Evolutionary conservation across 2,888 invertebrate genomes (phyloP).

Genomic region (Phortica okadai): DNA sequence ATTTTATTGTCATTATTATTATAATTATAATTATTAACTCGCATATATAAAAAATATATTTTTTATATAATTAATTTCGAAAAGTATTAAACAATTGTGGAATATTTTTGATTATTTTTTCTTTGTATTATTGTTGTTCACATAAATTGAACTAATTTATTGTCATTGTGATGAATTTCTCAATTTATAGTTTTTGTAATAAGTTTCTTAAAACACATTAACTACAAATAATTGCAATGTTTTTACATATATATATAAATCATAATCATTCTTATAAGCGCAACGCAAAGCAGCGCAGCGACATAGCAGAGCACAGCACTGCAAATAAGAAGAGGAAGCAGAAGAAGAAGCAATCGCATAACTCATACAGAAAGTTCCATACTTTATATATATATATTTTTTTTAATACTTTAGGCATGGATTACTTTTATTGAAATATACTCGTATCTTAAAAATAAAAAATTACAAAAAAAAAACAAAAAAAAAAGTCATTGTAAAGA

Average conservation of each 20-base stretch:
- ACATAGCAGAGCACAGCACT: no score
- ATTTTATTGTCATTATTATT: slow-evolving; percentile 35
- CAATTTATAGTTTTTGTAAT: not conserved
- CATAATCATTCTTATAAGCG: no score
- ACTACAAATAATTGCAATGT: not conserved
- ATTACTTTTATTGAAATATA: not conserved
- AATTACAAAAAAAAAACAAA: not conserved
- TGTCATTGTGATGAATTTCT: slow-evolving; percentile 2
- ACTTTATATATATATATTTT: not conserved
- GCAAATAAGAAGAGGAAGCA: no score
- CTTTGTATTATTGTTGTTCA: not conserved
- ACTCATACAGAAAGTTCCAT: not conserved
- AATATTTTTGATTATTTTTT: not conserved
- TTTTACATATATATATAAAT: no score
- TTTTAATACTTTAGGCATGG: not conserved
- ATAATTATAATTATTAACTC: not conserved
- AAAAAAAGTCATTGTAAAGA: not conserved
- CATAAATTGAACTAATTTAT: not conserved
- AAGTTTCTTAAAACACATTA: not conserved
- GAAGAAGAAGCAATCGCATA: no score
- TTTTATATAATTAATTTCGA: slow-evolving; percentile 44
- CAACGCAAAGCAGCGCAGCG: no score
- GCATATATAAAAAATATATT: slow-evolving; percentile 19
- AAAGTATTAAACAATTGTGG: slow-evolving; percentile 7
- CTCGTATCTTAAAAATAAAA: not conserved